A percentile compares a stretch with the other conserved stretches of the same genome.
Evolutionary conservation across 2,797 vertebrate species (phyloP).

Genomic region (Presbytis comata): DNA sequence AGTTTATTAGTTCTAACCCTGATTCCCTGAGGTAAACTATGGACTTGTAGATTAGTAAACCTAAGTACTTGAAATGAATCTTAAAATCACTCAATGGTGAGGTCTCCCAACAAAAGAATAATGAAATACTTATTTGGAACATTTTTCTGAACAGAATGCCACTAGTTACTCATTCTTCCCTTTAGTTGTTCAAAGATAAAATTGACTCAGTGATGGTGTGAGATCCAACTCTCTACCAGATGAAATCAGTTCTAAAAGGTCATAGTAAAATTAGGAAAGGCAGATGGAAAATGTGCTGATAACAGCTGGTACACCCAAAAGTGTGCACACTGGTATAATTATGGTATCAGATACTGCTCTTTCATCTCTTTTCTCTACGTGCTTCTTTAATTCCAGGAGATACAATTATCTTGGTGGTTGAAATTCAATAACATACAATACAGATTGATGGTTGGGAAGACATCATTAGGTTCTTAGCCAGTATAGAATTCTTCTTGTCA

Average conservation of each 20-base stretch:
- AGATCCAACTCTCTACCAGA: slow-evolving; percentile 37
- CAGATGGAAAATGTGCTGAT: slow-evolving; percentile 63
- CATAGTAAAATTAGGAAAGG: slow-evolving; percentile 72
- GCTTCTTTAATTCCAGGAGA: slow-evolving; percentile 65
- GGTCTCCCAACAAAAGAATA: neutral
- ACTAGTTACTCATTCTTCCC: slow-evolving; percentile 52
- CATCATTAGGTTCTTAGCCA: slow-evolving; percentile 52
- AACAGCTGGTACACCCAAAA: slow-evolving; percentile 58
- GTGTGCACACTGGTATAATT: slow-evolving; percentile 53
- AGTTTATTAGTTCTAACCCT: slow-evolving; percentile 9
- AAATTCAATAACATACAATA: slow-evolving; percentile 69
- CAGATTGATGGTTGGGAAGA: slow-evolving; percentile 51
- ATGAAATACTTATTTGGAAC: neutral
- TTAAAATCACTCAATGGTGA: neutral
- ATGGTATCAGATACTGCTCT: slow-evolving; percentile 12
- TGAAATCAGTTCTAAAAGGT: slow-evolving; percentile 65
- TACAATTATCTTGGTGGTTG: slow-evolving; percentile 61
- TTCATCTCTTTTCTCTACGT: slow-evolving; percentile 5
- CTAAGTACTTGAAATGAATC: neutral
- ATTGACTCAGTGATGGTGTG: slow-evolving; percentile 29
- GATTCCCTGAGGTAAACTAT: neutral
- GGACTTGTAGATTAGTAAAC: neutral
- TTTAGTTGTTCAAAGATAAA: slow-evolving; percentile 53
- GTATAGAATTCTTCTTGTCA: slow-evolving; percentile 38
- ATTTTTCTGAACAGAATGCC: slow-evolving; percentile 38